Conservation (phyloP, 2,113 vertebrate genomes). For the Geococcyx californianus region DNA sequence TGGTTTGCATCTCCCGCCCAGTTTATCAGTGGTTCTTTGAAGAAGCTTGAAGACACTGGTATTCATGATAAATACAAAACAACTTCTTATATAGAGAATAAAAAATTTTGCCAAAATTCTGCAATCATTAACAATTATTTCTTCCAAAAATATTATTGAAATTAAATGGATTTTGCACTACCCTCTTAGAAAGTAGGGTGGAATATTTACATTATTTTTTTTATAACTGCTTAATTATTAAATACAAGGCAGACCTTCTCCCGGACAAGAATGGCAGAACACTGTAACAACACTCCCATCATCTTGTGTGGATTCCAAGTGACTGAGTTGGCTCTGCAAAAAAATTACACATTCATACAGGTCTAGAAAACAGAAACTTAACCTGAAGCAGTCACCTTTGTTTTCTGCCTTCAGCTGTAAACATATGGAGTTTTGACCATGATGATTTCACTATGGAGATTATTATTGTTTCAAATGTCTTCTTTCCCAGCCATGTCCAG, state of each 20-base stretch:
- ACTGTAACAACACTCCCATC: slow-evolving; percentile 98
- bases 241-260: slow-evolving; percentile 84
- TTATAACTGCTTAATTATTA: neutral
- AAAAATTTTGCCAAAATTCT: neutral
- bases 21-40: neutral
- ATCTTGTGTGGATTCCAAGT: slow-evolving; percentile 99
- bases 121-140: neutral
- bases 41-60: neutral
- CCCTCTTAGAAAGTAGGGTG: neutral
- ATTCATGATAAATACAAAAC: neutral
- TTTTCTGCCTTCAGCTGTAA: slow-evolving; percentile 8
- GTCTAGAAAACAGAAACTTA: neutral
- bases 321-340: slow-evolving; percentile 93
- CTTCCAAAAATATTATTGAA: neutral
- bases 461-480: neutral
- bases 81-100: neutral
- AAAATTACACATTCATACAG: slow-evolving; percentile 52
- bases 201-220: neutral
- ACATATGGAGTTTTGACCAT: neutral
- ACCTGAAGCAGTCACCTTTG: neutral
- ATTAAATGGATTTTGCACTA: neutral
- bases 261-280: slow-evolving; percentile 95
- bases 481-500: neutral
- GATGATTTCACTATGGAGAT: neutral
- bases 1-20: neutral